Evolutionary conservation across 2,888 invertebrate species (phyloP).

Genomic region (Scelioninae gen. 1): DNA sequence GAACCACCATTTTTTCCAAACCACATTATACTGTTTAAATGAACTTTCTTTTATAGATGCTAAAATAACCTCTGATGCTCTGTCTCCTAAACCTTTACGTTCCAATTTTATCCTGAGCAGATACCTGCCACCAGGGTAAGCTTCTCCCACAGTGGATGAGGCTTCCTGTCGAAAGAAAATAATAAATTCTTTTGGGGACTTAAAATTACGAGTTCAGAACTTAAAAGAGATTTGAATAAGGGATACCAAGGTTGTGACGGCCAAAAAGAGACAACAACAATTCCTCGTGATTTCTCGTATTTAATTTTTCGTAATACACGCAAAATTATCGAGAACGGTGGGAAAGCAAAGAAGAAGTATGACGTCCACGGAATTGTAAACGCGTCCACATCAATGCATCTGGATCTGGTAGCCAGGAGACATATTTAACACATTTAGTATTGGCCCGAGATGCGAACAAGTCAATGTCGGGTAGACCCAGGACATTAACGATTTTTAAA

Average conservation of each 20-base stretch:
- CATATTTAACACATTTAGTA: not conserved
- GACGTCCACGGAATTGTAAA: conserved; percentile 2
- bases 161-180: conserved; percentile 34
- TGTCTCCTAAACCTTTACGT: conserved; percentile 8
- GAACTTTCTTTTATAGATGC: conserved; percentile 21
- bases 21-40: conserved; percentile 13
- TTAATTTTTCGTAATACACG: conserved; percentile 29
- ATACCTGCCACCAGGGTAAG: conserved; percentile 51
- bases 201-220: conserved; percentile 20
- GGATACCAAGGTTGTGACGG: conserved; percentile 50
- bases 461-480: not conserved
- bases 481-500: not conserved
- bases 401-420: conserved; percentile 1
- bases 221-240: conserved; percentile 17
- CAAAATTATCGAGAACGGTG: not conserved
- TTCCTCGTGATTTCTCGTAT: conserved; percentile 22
- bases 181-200: conserved; percentile 27
- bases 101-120: conserved; percentile 16
- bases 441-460: not conserved
- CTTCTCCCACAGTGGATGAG: conserved; percentile 30
- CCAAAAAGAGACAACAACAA: conserved; percentile 43
- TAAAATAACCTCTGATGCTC: conserved; percentile 20
- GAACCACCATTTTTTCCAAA: conserved; percentile 27
- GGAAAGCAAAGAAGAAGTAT: conserved; percentile 1
- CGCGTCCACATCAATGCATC: not conserved